Evolutionary conservation across 2,113 vertebrate genomes (phyloP).

Genomic region (Prionailurus viverrinus): DNA sequence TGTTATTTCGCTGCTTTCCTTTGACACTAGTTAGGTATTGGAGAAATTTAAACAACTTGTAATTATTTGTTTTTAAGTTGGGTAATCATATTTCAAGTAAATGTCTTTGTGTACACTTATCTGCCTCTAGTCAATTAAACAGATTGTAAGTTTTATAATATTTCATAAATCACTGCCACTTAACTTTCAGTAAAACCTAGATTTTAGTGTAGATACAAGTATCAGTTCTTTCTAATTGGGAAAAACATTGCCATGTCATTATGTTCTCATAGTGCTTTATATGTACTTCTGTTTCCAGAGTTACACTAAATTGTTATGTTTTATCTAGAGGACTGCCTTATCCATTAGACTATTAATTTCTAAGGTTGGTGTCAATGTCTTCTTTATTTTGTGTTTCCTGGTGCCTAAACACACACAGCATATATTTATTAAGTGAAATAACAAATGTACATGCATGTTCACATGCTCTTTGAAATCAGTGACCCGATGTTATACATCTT

Average conservation of each 20-base stretch:
- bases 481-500: neutral
- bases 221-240: slow-evolving; percentile 30
- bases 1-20: neutral
- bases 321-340: neutral
- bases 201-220: neutral
- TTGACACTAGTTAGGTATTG: neutral
- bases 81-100: slow-evolving; percentile 20
- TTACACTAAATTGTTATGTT: neutral
- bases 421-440: slow-evolving; percentile 30
- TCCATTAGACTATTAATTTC: neutral
- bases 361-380: neutral
- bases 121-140: neutral
- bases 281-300: neutral
- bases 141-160: neutral
- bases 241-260: neutral
- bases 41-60: neutral
- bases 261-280: neutral
- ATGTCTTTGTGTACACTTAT: neutral
- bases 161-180: slow-evolving; percentile 13
- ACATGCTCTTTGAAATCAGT: neutral
- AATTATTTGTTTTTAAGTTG: slow-evolving; percentile 33
- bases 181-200: slow-evolving; percentile 10
- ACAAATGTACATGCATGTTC: neutral
- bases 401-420: neutral
- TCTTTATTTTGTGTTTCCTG: neutral